Base-by-base conservation (phyloP, 2,113 vertebrate genomes). In the Caretta caretta region DNA sequence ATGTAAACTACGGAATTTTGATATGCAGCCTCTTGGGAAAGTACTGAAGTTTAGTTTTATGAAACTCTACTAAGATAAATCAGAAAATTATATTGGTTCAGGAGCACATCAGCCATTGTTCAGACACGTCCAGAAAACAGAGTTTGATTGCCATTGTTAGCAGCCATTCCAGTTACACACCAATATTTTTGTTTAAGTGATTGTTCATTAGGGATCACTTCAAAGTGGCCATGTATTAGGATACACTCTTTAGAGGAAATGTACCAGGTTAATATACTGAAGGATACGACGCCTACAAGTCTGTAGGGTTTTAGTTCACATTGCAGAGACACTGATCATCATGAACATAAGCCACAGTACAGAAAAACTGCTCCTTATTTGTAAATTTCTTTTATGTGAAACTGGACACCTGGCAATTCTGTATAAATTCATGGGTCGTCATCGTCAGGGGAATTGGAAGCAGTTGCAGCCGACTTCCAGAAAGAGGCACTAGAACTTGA, bases 401-500 rank as follows among this genome's bases (percentile, higher is more conserved):
- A 87, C 79, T 11, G 12, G 22, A 1, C 10, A 84, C 6, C 59
- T 87, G n/a, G 24, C 75, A 91, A 50, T n/a, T 79, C 65, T 14
- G n/a, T 42, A 27, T 0, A 87, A 14, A 81, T 65, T 94, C 85
- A n/a, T 0, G 95, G 94, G 84, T 90, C 96, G 96, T 95, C 97
- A 97, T 97, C 97, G 91, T 96, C 96, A 95, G 96, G 96, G 94
- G 91, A 96, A 10, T 0, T 0, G 9, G 42, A 0, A 92, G 94
- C 76, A 94, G 96, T 1, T 97, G 93, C 97, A 96, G 88, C 90
- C 54, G 22, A 24, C 10, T 91, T 85, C 11, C 38, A 91, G 38
- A 51, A 7, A 49, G 27, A 84, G 12, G 3, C 90, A 69, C 93
- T 89, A 76, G 5, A 27, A 72, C 65, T 51, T 13, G 8, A 59